Evolutionary conservation across 2,797 vertebrate genomes (phyloP), one percentile per base, ranked within the genome.

Genomic region (Ctenopoma kingsleyae): DNA sequence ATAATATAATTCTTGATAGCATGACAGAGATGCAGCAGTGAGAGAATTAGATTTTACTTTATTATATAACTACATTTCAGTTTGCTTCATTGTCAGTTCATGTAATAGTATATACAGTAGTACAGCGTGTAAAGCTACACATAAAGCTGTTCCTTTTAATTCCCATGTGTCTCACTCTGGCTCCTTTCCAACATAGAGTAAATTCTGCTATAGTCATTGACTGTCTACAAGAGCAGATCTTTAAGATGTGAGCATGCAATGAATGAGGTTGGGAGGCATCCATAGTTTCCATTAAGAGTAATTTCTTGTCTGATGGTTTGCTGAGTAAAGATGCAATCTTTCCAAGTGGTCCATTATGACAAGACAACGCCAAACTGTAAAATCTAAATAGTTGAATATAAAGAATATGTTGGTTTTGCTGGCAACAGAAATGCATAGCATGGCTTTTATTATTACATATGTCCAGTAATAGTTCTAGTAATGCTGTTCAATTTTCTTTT

Each of bases 271-370:
- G 91, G 92, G 84, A 88, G 67, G 69, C 86, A 84, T 94, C 92
- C 91, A 95, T 89, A 73, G 59, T 77, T 83, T 93, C 93, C 92
- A 94, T 95, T 93, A 94, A 87, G 84, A 86, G 74, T 90, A 85
- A 90, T 90, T 91, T 86, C 77, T 87, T 67, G 32, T 85, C 70
- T 78, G 78, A 86, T 90, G 67, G 88, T 90, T 80, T 92, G 93
- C 93, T 93, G 92, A 94, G 93, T 89, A 92, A 93, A 93, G 88
- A 81, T 54, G 50, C 55, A 62, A 66, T 81, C 74, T 51, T 78
- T 90, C 82, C 86, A 91, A 87, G 67, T 67, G 38, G 61, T 74
- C 81, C 78, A 90, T 89, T 90, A 89, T 80, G 80, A 82, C 52
- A 72, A 85, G 84, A 86, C 74, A 84, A 86, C 55, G 87, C 77